These are phyloP conservation scores for Cranoglanis bouderius DNA, from an alignment of 2,113 vertebrate species.

Conservation along the genomic window DNA sequence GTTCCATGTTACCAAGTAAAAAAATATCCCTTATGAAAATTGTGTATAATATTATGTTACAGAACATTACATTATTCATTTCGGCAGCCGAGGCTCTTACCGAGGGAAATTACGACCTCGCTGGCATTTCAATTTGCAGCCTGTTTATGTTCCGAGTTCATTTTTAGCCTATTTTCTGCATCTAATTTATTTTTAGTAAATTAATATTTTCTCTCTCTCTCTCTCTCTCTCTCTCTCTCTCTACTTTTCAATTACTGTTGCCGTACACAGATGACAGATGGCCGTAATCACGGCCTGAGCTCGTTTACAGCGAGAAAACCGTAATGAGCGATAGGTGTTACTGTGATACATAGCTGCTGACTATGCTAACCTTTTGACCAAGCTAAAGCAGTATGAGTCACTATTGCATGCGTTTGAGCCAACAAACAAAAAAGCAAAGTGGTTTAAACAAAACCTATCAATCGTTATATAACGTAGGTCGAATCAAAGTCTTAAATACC, in stretches of 20 bases:
- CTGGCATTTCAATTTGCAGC: conserved; percentile 40
- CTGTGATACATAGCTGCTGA: not conserved
- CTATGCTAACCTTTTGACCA: not conserved
- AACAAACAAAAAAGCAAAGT: not conserved
- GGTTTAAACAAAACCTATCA: not conserved
- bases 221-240: not conserved
- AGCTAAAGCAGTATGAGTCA: not conserved
- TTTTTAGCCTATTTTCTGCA: conserved; percentile 21
- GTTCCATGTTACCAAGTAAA: conserved; percentile 14
- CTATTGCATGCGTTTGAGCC: not conserved
- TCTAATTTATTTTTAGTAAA: conserved; percentile 43
- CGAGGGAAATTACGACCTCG: conserved; percentile 20
- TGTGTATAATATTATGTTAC: conserved; percentile 15
- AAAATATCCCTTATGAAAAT: conserved; percentile 31
- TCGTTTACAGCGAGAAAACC: not conserved
- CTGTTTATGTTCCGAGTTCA: conserved; percentile 62
- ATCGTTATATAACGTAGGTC: not conserved
- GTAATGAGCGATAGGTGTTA: not conserved
- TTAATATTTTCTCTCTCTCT: not conserved
- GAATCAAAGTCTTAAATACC: not conserved
- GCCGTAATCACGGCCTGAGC: not conserved
- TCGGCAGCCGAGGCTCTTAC: conserved; percentile 16
- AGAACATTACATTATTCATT: conserved; percentile 10
- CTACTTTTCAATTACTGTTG: conserved; percentile 28
- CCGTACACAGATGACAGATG: conserved; percentile 5